Conservation (phyloP, 2,888 invertebrate species). For the Hofmannophila pseudospretella region DNA sequence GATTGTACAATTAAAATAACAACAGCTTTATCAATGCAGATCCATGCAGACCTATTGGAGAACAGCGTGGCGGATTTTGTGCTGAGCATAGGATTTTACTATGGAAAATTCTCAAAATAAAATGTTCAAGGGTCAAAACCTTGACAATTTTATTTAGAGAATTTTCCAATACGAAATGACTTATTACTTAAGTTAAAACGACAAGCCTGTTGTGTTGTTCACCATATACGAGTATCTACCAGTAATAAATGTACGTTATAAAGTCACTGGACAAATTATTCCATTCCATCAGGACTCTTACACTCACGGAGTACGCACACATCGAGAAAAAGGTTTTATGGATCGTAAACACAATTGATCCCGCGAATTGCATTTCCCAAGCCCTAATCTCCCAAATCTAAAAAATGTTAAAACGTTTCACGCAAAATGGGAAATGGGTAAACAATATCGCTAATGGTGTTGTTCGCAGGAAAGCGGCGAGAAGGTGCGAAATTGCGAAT, state of each 20-base stretch:
- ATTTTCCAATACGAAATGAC: not conserved
- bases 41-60: no score
- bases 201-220: no score
- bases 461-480: slow-evolving; percentile 7
- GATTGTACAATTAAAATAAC: no score
- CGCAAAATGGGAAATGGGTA: slow-evolving; percentile 6
- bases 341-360: slow-evolving; percentile 60
- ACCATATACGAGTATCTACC: no score
- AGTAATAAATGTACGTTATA: no score
- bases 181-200: no score
- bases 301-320: slow-evolving; percentile 42
- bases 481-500: slow-evolving; percentile 4
- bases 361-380: slow-evolving; percentile 41
- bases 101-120: no score
- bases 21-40: no score
- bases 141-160: no score
- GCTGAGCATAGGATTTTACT: no score
- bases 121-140: no score
- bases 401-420: slow-evolving; percentile 2
- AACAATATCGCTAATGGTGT: slow-evolving; percentile 10
- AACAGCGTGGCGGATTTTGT: no score
- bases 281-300: slow-evolving; percentile 20
- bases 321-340: slow-evolving; percentile 57
- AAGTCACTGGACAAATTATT: not conserved
- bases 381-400: slow-evolving; percentile 19